Percentiles rank a stretch among this genome's conserved stretches.
Conservation (phyloP, 1,140 invertebrate species). For the Drosophila arizonae region DNA sequence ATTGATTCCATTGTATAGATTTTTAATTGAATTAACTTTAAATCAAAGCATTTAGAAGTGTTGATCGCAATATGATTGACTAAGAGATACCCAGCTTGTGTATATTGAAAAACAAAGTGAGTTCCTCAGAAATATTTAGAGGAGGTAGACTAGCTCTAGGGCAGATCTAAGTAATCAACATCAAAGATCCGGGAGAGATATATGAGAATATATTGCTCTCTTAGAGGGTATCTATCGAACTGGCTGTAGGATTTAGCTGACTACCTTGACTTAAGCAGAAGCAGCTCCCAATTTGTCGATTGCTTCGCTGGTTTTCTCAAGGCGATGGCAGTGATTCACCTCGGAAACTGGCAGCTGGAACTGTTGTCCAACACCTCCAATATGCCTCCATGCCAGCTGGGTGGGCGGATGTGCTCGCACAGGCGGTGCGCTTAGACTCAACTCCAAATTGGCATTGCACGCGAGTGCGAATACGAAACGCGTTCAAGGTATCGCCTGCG, state of each 20-base stretch:
- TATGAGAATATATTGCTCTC: too few species aligned
- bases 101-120: too few species aligned
- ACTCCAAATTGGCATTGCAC: slow-evolving; percentile 52
- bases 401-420: slow-evolving; percentile 37
- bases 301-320: slow-evolving; percentile 61
- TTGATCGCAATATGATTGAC: neutral
- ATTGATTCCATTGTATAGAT: slow-evolving; percentile 58
- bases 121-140: too few species aligned
- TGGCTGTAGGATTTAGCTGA: neutral
- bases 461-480: slow-evolving; percentile 31
- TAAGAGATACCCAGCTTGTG: neutral
- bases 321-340: slow-evolving; percentile 43
- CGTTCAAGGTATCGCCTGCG: slow-evolving; percentile 37
- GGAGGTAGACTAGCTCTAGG: neutral
- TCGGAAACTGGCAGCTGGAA: slow-evolving; percentile 38
- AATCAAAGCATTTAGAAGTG: slow-evolving; percentile 10
- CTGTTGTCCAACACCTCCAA: neutral
- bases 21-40: slow-evolving; percentile 59
- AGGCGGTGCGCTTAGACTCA: neutral
- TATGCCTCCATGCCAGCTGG: neutral
- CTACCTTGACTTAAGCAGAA: slow-evolving; percentile 5
- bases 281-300: slow-evolving; percentile 36
- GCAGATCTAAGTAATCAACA: too few species aligned
- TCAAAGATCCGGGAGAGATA: too few species aligned
- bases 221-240: neutral